A percentile compares a stretch with the other conserved stretches of the same genome.
phyloP scores from a whole-genome alignment of 1,140 invertebrate genomes.

The Ceratosolen solmsi region DNA sequence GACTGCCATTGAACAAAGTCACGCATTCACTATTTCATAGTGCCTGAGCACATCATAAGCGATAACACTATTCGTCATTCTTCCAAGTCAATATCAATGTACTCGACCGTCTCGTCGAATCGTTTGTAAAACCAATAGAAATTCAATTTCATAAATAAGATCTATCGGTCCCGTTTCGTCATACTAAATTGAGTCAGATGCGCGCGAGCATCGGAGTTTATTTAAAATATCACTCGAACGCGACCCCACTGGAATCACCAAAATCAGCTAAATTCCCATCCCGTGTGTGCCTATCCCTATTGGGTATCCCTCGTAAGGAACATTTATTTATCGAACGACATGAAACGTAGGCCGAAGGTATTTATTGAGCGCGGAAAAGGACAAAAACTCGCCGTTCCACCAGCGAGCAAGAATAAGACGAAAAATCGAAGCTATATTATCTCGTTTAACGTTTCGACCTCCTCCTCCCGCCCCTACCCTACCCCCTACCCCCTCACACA shows the following conservation, averaged over 20 bases:
- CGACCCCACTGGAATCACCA: not conserved
- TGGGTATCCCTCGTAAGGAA: not conserved
- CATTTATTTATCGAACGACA: conserved; percentile 26
- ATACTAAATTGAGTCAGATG: not conserved
- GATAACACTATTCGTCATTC: not conserved
- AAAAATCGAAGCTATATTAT: conserved; percentile 27
- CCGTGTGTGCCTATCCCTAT: not conserved
- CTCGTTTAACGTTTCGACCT: conserved; percentile 31
- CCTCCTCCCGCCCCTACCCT: not conserved
- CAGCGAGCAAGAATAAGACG: not conserved
- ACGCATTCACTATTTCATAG: too few species aligned
- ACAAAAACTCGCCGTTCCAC: not conserved
- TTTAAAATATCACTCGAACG: not conserved
- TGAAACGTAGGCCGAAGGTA: not conserved
- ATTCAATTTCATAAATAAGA: not conserved
- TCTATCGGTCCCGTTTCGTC: not conserved
- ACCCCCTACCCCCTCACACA: conserved; percentile 17
- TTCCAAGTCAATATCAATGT: not conserved
- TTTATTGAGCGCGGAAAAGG: not conserved
- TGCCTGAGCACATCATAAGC: too few species aligned
- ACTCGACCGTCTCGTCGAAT: not conserved
- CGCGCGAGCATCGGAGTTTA: not conserved
- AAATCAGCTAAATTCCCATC: conserved; percentile 6
- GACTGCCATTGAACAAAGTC: too few species aligned
- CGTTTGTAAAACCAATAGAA: not conserved